Conservation (phyloP, 2,797 vertebrate species). For the Silurus lanzhouensis region DNA sequence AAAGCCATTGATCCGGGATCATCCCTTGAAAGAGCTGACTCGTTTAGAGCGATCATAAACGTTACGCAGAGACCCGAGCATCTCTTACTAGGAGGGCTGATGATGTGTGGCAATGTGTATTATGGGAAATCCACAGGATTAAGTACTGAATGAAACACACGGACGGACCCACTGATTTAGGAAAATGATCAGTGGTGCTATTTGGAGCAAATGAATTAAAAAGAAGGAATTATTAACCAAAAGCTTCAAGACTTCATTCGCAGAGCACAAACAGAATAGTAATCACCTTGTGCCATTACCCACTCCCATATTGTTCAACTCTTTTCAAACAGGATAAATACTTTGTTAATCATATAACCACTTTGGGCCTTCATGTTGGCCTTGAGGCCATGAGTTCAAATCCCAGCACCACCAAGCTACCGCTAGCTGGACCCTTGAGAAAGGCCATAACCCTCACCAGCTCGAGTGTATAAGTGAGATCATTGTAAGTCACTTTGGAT, state of each 20-base stretch:
- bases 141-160: neutral
- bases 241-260: neutral
- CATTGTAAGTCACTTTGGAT: too few relatives aligned
- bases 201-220: neutral
- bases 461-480: too few relatives aligned
- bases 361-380: neutral
- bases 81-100: constrained; percentile 13
- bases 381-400: neutral
- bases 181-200: neutral
- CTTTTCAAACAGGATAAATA: neutral
- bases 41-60: constrained; percentile 26
- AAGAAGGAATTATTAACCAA: neutral
- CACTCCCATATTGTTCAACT: neutral
- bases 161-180: neutral
- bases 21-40: constrained; percentile 47
- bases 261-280: neutral
- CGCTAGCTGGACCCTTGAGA: too few relatives aligned
- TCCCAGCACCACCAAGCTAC: too few relatives aligned
- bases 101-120: neutral
- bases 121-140: constrained; percentile 8
- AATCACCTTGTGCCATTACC: neutral
- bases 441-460: too few relatives aligned
- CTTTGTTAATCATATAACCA: neutral
- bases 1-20: constrained; percentile 51
- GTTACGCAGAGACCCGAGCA: constrained; percentile 32